Percentiles rank a stretch among this genome's conserved stretches.
Evolutionary conservation across 1,140 invertebrate genomes (phyloP).

Genomic region (Panagrolaimus sp.): DNA sequence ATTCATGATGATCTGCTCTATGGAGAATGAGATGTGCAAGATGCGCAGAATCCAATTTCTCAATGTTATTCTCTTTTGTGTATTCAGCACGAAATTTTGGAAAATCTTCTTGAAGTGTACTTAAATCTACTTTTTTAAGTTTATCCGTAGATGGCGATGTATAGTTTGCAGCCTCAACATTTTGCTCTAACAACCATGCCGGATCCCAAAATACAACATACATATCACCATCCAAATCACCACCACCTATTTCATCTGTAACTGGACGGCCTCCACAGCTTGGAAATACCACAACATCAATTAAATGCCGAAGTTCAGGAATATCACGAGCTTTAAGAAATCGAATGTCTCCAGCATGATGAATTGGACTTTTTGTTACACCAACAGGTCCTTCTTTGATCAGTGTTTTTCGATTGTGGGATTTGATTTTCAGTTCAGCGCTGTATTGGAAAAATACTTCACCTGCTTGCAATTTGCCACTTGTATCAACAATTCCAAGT

Average conservation of each 20-base stretch:
- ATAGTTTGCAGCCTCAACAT: conserved; percentile 18
- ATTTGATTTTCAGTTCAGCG: not conserved
- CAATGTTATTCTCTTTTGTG: not conserved
- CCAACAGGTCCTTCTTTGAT: not conserved
- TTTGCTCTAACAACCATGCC: conserved; percentile 35
- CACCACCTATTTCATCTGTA: conserved; percentile 50
- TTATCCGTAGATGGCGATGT: not conserved
- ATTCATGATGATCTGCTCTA: not conserved
- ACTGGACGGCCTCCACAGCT: conserved; percentile 42
- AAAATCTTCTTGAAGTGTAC: not conserved
- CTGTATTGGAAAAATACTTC: conserved; percentile 47
- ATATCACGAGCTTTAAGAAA: not conserved
- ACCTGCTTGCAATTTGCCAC: conserved; percentile 33
- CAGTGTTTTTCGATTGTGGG: not conserved
- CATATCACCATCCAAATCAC: conserved; percentile 54
- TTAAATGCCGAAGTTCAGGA: not conserved
- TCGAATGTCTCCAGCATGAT: not conserved
- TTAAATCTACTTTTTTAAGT: not conserved
- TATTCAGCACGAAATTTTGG: too few species aligned
- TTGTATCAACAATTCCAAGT: conserved; percentile 48
- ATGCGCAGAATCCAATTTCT: not conserved
- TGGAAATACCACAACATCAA: conserved; percentile 2
- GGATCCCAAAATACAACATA: conserved; percentile 49
- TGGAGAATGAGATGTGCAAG: not conserved
- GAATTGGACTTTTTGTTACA: not conserved